Evolutionary conservation across 2,797 vertebrate genomes (phyloP).

Genomic region (Sardinella longiceps): DNA sequence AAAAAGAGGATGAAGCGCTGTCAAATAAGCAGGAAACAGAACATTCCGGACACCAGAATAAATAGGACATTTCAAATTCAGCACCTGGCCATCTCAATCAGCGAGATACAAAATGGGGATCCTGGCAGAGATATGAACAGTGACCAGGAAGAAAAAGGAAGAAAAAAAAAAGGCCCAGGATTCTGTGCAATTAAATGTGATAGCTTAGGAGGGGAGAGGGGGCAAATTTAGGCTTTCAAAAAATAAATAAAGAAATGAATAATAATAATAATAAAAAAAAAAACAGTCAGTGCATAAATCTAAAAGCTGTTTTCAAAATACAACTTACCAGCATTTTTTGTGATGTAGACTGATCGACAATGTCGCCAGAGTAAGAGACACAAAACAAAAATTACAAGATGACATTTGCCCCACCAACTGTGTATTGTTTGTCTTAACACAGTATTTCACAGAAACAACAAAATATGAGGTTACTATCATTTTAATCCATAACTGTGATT

Average conservation of each 20-base stretch:
- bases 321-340: conserved; percentile 88
- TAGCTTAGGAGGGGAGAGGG: conserved; percentile 73
- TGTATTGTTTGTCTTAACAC: not conserved
- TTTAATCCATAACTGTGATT: not conserved
- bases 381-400: conserved; percentile 81
- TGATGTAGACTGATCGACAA: conserved; percentile 80
- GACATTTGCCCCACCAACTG: conserved; percentile 31
- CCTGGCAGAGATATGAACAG: conserved; percentile 69
- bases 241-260: conserved; percentile 56
- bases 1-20: conserved; percentile 26
- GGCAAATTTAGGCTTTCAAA: conserved; percentile 65
- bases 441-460: conserved; percentile 62
- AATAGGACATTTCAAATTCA: conserved; percentile 32
- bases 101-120: conserved; percentile 57
- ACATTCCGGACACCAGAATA: not conserved
- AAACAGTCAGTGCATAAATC: conserved; percentile 78
- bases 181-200: conserved; percentile 78
- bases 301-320: conserved; percentile 75
- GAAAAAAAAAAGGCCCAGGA: conserved; percentile 58
- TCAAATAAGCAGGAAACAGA: conserved; percentile 39
- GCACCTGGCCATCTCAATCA: conserved; percentile 43
- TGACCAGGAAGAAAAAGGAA: conserved; percentile 61
- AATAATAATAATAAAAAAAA: conserved; percentile 48
- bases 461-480: not conserved
- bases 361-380: conserved; percentile 83